A percentile compares a stretch with the other conserved stretches of the same genome.
Evolutionary conservation across 2,888 invertebrate species (phyloP).

Genomic region (Diaprepes abbreviatus): DNA sequence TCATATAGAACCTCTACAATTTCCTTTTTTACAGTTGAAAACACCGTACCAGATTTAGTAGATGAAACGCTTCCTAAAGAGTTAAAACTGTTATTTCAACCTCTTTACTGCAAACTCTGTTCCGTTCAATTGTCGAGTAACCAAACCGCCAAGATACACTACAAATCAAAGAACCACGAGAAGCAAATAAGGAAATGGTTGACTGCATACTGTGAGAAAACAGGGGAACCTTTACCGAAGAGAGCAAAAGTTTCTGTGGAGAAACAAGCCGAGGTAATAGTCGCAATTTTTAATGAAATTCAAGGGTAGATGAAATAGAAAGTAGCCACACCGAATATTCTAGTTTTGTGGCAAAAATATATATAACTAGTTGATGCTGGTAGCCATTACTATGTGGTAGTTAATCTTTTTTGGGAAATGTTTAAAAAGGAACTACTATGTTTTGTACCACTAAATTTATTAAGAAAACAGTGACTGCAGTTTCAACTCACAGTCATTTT

Average conservation of each 20-base stretch:
- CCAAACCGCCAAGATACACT: constrained; percentile 70
- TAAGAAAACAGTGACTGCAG: too few relatives aligned
- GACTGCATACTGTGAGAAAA: constrained; percentile 63
- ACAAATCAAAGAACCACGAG: constrained; percentile 71
- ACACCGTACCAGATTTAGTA: constrained; percentile 58
- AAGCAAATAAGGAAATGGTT: constrained; percentile 70
- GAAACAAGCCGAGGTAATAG: constrained; percentile 3
- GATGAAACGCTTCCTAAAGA: constrained; percentile 66
- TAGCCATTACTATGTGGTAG: too few relatives aligned
- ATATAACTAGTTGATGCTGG: too few relatives aligned
- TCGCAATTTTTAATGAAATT: too few relatives aligned
- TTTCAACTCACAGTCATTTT: too few relatives aligned
- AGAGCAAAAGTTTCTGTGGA: constrained; percentile 45
- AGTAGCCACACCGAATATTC: too few relatives aligned
- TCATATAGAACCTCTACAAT: too few relatives aligned
- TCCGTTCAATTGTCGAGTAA: constrained; percentile 67
- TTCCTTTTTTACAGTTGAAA: constrained; percentile 55
- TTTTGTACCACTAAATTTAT: too few relatives aligned
- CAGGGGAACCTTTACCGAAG: constrained; percentile 66
- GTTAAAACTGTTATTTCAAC: constrained; percentile 68
- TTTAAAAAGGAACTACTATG: too few relatives aligned
- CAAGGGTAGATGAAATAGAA: too few relatives aligned
- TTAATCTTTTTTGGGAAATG: too few relatives aligned
- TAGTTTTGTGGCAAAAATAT: too few relatives aligned
- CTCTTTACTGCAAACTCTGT: constrained; percentile 70